Evolutionary conservation across 2,888 invertebrate genomes (phyloP), one percentile per base, ranked within the genome.

Genomic region (Rhamnusium bicolor): DNA sequence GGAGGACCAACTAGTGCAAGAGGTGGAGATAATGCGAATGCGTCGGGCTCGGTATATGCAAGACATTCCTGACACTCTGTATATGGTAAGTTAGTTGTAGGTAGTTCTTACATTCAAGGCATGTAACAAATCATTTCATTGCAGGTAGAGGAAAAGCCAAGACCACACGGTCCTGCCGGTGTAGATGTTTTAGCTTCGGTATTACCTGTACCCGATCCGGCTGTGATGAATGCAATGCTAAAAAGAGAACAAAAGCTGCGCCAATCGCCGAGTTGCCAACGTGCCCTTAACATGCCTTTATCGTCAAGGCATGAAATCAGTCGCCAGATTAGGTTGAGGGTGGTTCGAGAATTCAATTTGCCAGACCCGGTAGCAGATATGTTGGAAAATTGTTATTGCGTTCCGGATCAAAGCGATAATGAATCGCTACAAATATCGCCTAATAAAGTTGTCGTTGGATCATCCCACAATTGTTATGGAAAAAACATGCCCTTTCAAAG

Each of bases 311-410:
- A 93, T 79, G 94, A 95, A 84, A 94, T 96, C 75, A 92, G 92
- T 82, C 90, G 93, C 77, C 91, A 94, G 90, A 92, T 96, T 78
- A 93, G 96, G 71, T 88, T 98, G 82, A 92, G 98, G 6, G 97
- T 97, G 1, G 97, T 98, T 12, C 92, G 98, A 58, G 98, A 98
- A 89, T 95, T 96, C 89, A 97, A 97, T 84, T 91, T 98, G 73
- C 98, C 98, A 0, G 98, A 98, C 88, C 92, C 93, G 10, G 94
- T 95, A 12, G 94, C 95, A 5, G 94, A 95, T 87, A 91, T 95
- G 81, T 89, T 96, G 66, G 94, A 94, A 80, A 90, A 88, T 80
- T 87, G 86, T 77, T 86, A 82, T 76, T 86, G 86, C 75, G 81
- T 85, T 70, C 85, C 85, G 72, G 87, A 85, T 75, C 84, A 80